A percentile compares a stretch with the other conserved stretches of the same genome.
Evolutionary conservation across 2,797 vertebrate species (phyloP).

Genomic region (Girardinus metallicus): DNA sequence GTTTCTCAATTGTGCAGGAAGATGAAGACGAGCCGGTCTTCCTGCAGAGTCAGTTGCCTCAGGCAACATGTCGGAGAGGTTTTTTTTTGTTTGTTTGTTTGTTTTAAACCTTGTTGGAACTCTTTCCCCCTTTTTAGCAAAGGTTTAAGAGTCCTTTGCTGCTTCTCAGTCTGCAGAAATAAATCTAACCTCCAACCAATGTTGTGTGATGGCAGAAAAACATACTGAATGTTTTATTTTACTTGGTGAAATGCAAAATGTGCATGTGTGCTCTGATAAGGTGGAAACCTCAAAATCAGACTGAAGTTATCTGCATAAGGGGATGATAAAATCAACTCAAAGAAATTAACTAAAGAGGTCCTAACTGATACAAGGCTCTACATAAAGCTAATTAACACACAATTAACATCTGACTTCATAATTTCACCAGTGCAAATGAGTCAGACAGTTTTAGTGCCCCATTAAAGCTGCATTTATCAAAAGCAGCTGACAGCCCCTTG

Average conservation of each 20-base stretch:
- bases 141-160: slow-evolving; percentile 23
- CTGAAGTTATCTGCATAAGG: slow-evolving; percentile 2
- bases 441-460: slow-evolving; percentile 4
- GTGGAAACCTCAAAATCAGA: slow-evolving; percentile 2
- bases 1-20: slow-evolving; percentile 43
- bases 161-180: slow-evolving; percentile 59
- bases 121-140: slow-evolving; percentile 23
- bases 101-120: slow-evolving; percentile 20
- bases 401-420: slow-evolving; percentile 16
- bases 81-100: slow-evolving; percentile 62
- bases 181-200: slow-evolving; percentile 46
- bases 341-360: slow-evolving; percentile 1
- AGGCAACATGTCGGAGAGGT: slow-evolving; percentile 63
- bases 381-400: slow-evolving; percentile 10
- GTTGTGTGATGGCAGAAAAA: slow-evolving; percentile 45
- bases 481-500: slow-evolving; percentile 6
- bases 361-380: slow-evolving; percentile 2
- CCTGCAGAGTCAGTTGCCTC: slow-evolving; percentile 61
- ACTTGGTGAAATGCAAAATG: slow-evolving; percentile 16
- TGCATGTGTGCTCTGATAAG: neutral
- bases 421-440: slow-evolving; percentile 18
- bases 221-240: slow-evolving; percentile 26
- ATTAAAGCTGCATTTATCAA: slow-evolving; percentile 21
- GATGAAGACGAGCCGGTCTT: slow-evolving; percentile 52
- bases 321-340: neutral